Evolutionary conservation across 2,113 vertebrate genomes (phyloP).

Genomic region (Anarrhichthys ocellatus): DNA sequence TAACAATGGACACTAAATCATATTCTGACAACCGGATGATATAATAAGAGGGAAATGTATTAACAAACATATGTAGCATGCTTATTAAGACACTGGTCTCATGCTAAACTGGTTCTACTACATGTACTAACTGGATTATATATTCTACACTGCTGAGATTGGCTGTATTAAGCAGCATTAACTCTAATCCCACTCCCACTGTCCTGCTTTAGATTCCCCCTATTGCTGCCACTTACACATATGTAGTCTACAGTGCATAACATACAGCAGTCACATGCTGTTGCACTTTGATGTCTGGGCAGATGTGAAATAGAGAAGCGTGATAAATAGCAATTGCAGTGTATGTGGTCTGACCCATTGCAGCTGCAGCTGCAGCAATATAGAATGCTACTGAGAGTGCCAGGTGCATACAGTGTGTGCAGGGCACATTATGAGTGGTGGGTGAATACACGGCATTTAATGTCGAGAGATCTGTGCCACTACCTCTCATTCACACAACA

Average conservation of each 20-base stretch:
- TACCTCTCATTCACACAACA: neutral
- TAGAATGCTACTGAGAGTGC: neutral
- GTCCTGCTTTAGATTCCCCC: constrained; percentile 19
- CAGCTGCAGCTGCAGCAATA: constrained; percentile 39
- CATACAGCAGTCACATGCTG: neutral
- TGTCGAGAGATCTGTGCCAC: constrained; percentile 15
- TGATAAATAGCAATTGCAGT: constrained; percentile 29
- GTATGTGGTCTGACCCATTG: constrained; percentile 61
- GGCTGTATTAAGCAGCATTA: constrained; percentile 70
- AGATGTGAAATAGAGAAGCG: constrained; percentile 28
- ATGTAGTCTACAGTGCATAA: constrained; percentile 7
- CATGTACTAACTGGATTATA: constrained; percentile 77
- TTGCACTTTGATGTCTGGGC: constrained; percentile 7
- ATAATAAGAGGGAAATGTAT: constrained; percentile 38
- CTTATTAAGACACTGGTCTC: neutral
- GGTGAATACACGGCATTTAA: constrained; percentile 8
- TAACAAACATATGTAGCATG: constrained; percentile 45
- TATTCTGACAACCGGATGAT: constrained; percentile 12
- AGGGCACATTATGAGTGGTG: neutral
- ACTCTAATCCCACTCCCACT: constrained; percentile 72
- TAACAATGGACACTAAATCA: constrained; percentile 5
- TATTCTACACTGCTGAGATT: constrained; percentile 71
- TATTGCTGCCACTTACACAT: neutral
- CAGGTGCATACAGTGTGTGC: constrained; percentile 11
- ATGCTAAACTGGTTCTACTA: constrained; percentile 42